Evolutionary conservation across 2,888 invertebrate genomes (phyloP).

Genomic region (Athrips mouffetella): DNA sequence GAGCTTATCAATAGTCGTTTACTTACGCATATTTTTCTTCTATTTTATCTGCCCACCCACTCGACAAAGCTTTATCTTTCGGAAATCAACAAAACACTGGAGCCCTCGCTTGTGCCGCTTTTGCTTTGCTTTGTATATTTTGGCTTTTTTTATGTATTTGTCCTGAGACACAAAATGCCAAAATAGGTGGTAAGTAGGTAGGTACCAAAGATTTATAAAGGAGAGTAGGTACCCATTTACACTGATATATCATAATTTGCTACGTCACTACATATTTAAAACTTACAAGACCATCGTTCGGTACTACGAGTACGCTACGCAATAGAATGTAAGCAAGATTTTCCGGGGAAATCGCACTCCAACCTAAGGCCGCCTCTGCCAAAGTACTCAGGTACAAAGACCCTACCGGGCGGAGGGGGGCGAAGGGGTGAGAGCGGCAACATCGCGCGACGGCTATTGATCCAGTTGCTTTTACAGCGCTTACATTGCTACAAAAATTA

Average conservation of each 20-base stretch:
- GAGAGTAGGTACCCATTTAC: too few species aligned
- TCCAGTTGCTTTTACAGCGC: constrained; percentile 38
- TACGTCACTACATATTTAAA: too few species aligned
- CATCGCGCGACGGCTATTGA: constrained; percentile 61
- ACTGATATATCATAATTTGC: too few species aligned
- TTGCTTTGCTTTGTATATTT: too few species aligned
- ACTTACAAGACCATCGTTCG: too few species aligned
- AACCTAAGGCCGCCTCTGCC: constrained; percentile 48
- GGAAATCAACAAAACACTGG: neutral
- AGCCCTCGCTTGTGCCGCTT: neutral
- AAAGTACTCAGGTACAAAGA: constrained; percentile 56
- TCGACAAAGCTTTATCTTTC: neutral
- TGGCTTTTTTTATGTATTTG: too few species aligned
- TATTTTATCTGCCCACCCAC: neutral
- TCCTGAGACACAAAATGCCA: too few species aligned
- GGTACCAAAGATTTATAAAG: too few species aligned
- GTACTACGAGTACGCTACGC: neutral
- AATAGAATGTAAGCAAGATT: neutral
- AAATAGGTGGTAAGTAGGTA: too few species aligned
- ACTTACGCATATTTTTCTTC: too few species aligned
- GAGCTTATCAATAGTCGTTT: too few species aligned
- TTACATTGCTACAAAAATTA: constrained; percentile 38
- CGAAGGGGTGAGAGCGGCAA: constrained; percentile 48
- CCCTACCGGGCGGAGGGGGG: constrained; percentile 43
- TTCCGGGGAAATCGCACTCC: constrained; percentile 23